Evolutionary conservation across 1,140 invertebrate species (phyloP).

Genomic region (Drosophila grimshawi): DNA sequence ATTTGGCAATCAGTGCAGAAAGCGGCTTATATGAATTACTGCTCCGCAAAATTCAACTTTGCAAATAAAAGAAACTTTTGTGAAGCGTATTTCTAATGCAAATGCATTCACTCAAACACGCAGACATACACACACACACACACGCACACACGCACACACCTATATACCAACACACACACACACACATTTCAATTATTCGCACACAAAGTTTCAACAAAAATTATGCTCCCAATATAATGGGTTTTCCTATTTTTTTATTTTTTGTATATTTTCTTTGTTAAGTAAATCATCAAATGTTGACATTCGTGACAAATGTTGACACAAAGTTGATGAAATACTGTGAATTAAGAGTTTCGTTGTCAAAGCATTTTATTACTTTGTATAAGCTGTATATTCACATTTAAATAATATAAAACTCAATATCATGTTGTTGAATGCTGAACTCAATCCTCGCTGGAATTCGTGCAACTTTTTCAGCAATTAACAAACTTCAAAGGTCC

Average conservation of each 20-base stretch:
- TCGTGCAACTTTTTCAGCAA: too few relatives aligned
- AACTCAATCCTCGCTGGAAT: too few relatives aligned
- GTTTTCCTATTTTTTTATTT: not conserved
- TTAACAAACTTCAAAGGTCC: too few relatives aligned
- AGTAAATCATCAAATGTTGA: not conserved
- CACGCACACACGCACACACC: constrained; percentile 21
- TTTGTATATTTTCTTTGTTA: not conserved
- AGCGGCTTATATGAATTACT: constrained; percentile 15
- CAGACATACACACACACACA: not conserved
- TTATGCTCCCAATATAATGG: constrained; percentile 13
- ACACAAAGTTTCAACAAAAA: constrained; percentile 16
- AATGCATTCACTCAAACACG: not conserved
- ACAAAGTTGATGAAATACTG: not conserved
- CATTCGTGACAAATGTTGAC: not conserved
- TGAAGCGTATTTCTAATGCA: constrained; percentile 10
- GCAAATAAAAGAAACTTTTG: constrained; percentile 12
- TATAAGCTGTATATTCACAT: too few relatives aligned
- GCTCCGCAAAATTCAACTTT: constrained; percentile 4
- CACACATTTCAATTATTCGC: constrained; percentile 12
- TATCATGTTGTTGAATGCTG: too few relatives aligned
- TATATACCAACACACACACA: not conserved
- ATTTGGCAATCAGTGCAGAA: not conserved
- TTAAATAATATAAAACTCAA: too few relatives aligned
- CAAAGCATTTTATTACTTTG: not conserved
- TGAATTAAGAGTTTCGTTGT: not conserved